Conservation (phyloP, 1,140 invertebrate species). For the Panagrolaimus sp. region DNA sequence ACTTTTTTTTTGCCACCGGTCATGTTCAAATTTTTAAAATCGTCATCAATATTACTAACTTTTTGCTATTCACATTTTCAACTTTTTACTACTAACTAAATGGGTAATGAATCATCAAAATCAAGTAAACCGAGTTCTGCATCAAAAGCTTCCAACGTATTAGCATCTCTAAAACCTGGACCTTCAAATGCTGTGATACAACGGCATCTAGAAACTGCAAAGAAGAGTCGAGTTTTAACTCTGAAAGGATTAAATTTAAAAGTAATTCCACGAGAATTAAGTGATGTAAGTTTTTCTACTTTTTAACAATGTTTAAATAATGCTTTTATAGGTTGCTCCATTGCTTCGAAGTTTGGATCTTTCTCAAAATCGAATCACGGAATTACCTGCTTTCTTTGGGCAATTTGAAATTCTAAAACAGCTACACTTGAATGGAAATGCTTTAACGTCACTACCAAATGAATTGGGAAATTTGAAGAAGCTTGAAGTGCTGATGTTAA, state of each 20-base stretch:
- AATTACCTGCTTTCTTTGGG: constrained; percentile 72
- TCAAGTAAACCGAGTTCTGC: background rate
- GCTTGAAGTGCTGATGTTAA: constrained; percentile 74
- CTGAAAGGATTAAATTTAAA: constrained; percentile 74
- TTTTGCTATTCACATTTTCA: no score
- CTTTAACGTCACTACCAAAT: constrained; percentile 60
- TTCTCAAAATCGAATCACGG: constrained; percentile 78
- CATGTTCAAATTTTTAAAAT: no score
- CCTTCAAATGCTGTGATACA: constrained; percentile 65
- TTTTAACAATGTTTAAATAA: constrained; percentile 61
- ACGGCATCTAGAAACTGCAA: constrained; percentile 82
- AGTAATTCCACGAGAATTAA: constrained; percentile 61
- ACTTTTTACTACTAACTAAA: constrained; percentile 1
- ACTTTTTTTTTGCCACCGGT: no score
- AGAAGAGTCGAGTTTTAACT: constrained; percentile 86
- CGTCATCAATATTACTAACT: no score
- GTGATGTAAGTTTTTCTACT: constrained; percentile 63
- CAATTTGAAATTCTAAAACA: constrained; percentile 77
- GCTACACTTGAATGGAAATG: constrained; percentile 69
- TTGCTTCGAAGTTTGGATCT: constrained; percentile 79
- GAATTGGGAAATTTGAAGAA: constrained; percentile 67
- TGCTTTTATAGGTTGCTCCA: constrained; percentile 61
- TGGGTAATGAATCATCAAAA: constrained; percentile 32
- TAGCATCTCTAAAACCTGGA: constrained; percentile 36
- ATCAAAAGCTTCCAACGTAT: background rate